These are phyloP conservation scores for Conus canariensis DNA, from an alignment of 2,888 invertebrate species.

Conservation along the genomic window DNA sequence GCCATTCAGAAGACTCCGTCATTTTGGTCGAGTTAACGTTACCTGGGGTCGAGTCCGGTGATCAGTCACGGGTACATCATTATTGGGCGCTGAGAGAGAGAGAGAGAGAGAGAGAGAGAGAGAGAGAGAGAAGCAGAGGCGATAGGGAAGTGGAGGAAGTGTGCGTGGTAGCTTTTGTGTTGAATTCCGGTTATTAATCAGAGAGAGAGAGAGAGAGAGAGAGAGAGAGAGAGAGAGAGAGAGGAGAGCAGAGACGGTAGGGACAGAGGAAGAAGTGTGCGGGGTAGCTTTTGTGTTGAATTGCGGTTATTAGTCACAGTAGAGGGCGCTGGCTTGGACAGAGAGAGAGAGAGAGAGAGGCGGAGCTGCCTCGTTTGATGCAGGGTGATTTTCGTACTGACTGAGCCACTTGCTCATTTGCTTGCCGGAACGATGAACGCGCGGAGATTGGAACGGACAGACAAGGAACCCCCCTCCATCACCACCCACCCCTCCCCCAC, in stretches of 20 bases:
- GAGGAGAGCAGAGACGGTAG: too few relatives aligned
- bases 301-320: too few relatives aligned
- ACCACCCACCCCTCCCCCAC: too few relatives aligned
- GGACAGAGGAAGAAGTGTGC: too few relatives aligned
- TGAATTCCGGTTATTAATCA: conserved; percentile 39
- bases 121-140: not conserved
- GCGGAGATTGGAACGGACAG: conserved; percentile 23
- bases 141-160: not conserved
- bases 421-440: not conserved
- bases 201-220: not conserved
- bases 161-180: not conserved
- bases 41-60: conserved; percentile 23
- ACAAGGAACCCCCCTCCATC: too few relatives aligned
- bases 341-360: not conserved
- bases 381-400: conserved; percentile 31
- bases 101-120: too few relatives aligned
- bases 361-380: conserved; percentile 22
- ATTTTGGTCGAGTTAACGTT: conserved; percentile 8
- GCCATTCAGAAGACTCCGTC: not conserved
- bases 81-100: not conserved
- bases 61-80: conserved; percentile 28
- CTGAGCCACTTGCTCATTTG: conserved; percentile 32
- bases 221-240: too few relatives aligned
- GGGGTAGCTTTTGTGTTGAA: too few relatives aligned
- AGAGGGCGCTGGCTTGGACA: not conserved